Base-by-base conservation (phyloP, 2,113 vertebrate genomes). In the Procavia capensis region DNA sequence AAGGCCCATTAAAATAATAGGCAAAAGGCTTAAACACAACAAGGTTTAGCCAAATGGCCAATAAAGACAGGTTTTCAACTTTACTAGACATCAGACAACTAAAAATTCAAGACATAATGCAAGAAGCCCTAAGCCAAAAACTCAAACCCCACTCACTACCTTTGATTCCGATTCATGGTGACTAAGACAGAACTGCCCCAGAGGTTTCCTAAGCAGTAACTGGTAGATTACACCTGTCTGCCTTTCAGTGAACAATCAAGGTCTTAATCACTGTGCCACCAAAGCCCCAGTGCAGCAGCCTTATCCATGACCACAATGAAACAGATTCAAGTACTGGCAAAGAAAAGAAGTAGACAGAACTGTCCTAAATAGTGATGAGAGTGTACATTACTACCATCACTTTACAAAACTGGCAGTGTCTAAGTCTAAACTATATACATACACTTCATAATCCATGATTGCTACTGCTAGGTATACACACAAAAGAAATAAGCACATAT, bases 1-100 rank as follows among this genome's bases (percentile, higher is more conserved):
- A 92, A 76, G 6, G 39, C 50, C 50, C 50, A 54, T 16, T 54
- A 16, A 16, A 54, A 54, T 16, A 54, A 54, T 54, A 3, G 50
- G 13, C 50, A 54, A 54, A 54, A 54, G 50, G 50, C 50, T 54
- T 54, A 54, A 54, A 54, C 39, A 90, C 1, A 95, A 78, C 25
- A 83, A 59, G 66, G 57, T 88, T 91, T 43, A 96, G 88, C 13
- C 91, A 95, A 78, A 84, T 9, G 34, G 34, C 50, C 76, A 87
- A 76, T 22, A 68, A 90, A 72, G 29, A 95, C 92, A 92, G 41
- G 34, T 41, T 17, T 63, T 72, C 22, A 45, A 87, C 68, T 87
- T 90, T 34, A 76, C 61, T 9, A 94, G 82, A 88, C 70, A 50
- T 41, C 43, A 84, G 57, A 41, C 11, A 85, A 96, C 82, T 68